Conservation (phyloP, 2,113 vertebrate species). For the Corynorhinus townsendii region DNA sequence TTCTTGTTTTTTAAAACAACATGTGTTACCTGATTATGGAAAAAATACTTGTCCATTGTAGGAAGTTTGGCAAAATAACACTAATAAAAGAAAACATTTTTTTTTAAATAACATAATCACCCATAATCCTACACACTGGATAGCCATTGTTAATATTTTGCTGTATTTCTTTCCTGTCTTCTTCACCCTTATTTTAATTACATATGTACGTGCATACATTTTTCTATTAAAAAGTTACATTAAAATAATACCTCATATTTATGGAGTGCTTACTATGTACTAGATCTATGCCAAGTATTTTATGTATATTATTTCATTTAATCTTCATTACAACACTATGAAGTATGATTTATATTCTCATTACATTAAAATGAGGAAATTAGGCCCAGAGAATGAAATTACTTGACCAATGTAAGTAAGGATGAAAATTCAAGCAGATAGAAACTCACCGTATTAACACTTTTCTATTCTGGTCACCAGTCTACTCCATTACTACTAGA, state of each 20-base stretch:
- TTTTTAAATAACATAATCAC: background rate
- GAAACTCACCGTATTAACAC: background rate
- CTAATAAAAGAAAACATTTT: background rate
- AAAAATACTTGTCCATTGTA: background rate
- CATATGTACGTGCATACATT: background rate
- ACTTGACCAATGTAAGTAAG: background rate
- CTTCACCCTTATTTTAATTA: background rate
- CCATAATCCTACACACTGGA: background rate
- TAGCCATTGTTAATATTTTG: background rate
- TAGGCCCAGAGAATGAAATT: background rate
- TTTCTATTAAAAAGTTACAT: background rate
- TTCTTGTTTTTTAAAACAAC: background rate
- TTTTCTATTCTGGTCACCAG: background rate
- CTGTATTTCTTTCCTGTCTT: background rate
- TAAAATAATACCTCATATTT: background rate
- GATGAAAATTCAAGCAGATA: background rate
- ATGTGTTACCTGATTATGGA: background rate
- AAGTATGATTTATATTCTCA: background rate
- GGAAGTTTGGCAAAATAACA: slow-evolving; percentile 14
- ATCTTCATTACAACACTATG: background rate
- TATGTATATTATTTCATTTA: background rate
- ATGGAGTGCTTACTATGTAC: background rate
- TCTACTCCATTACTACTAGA: background rate
- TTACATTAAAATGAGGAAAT: background rate
- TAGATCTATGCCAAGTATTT: background rate